Evolutionary conservation across 2,113 vertebrate species (phyloP), one percentile per base, ranked within the genome.

Genomic region (Myiozetetes cayanensis): DNA sequence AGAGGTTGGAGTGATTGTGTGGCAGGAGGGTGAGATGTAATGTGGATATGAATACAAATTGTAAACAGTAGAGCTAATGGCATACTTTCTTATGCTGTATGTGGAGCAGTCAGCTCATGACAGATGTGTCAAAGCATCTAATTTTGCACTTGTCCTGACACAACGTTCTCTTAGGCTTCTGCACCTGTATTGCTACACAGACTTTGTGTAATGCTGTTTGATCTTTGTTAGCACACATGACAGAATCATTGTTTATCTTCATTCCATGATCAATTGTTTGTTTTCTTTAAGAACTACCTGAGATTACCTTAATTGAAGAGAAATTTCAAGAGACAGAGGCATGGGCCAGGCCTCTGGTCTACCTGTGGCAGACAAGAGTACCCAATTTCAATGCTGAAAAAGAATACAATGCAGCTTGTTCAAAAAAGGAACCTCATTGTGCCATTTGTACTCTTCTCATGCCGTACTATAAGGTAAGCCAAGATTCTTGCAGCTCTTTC

Each of bases 361-460:
- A 98, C 89, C 98, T 99, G 90, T 99, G 99, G 99, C 99, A 99
- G 96, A 98, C 96, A 2, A 98, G 96, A 93, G 95, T 96, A 79
- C 96, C 94, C 33, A 98, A 97, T 97, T 99, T 99, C 96, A 97
- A 93, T 20, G 98, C 98, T n/a, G 99, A 99, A 97, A 98, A 98
- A 85, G 98, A 99, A 35, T 99, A 99, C 94, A 99, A 99, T 71
- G 96, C 97, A 87, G 92, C 97, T 10, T 98, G 98, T 73, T 99
- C 98, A 82, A 97, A 96, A 94, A 97, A 97, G 89, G 96, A 98
- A 59, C 99, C 99, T 3, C 87, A 98, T 88, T 99, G 99, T 92
- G 99, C 99, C 13, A 97, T 99, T 77, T 99, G 99, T 94, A 98
- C 98, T n/a, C 98, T 99, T 82, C 98, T 99, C 65, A 98, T 98